Percentiles rank a stretch among this genome's conserved stretches.
Evolutionary conservation across 37 sponge, comb jelly and placozoan species (phyloP).

Genomic region (Ianthella basta): DNA sequence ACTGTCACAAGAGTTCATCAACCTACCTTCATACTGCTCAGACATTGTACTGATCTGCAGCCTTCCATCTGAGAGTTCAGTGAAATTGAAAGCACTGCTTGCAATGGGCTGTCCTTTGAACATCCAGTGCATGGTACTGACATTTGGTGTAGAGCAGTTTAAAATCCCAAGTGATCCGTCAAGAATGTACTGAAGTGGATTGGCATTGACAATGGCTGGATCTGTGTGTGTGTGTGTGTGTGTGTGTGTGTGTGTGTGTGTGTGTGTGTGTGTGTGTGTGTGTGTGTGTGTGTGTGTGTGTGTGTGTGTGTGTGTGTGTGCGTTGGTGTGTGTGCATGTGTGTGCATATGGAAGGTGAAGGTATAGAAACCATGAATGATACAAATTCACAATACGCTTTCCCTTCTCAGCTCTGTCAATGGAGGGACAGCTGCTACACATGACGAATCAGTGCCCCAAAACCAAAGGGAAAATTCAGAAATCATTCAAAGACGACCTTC

Average conservation of each 20-base stretch:
- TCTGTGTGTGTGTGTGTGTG: not conserved
- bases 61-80: slow-evolving; percentile 4
- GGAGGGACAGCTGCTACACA: no score
- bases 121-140: not conserved
- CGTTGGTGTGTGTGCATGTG: no score
- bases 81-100: not conserved
- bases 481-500: no score
- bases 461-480: no score
- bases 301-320: not conserved
- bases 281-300: not conserved
- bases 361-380: no score
- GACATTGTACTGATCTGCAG: not conserved
- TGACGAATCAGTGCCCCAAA: no score
- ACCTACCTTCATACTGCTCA: not conserved
- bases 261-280: no score
- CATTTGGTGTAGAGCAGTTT: slow-evolving; percentile 6
- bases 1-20: no score
- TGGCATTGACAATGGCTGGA: slow-evolving; percentile 3
- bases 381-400: no score
- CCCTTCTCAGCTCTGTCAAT: no score
- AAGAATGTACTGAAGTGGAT: not conserved
- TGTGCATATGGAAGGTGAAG: no score
- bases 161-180: not conserved
- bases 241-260: no score
- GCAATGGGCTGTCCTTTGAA: not conserved